phyloP scores from a whole-genome alignment of 2,113 vertebrate genomes.

The Dasyprocta punctata region DNA sequence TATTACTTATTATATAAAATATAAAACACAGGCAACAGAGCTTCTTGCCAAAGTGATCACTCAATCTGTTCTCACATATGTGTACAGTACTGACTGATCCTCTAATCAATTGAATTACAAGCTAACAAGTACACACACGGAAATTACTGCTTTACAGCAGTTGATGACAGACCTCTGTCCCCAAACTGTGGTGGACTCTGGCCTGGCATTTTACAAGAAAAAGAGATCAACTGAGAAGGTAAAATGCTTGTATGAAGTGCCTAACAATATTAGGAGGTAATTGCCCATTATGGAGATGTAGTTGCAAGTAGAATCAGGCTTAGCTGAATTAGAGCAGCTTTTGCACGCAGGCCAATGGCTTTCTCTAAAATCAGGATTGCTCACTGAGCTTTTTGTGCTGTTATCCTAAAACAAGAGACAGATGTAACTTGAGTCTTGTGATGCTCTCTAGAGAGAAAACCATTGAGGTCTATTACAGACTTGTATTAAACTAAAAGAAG shows the following conservation, averaged over 20 bases:
- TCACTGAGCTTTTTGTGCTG: background rate
- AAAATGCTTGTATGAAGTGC: background rate
- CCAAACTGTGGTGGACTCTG: background rate
- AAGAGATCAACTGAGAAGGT: background rate
- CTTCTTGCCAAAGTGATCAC: slow-evolving; percentile 21
- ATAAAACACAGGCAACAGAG: background rate
- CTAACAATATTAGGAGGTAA: background rate
- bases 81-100: background rate
- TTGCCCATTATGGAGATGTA: background rate
- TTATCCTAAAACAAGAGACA: background rate
- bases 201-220: background rate
- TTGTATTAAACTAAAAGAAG: slow-evolving; percentile 8
- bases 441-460: background rate
- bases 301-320: background rate
- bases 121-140: background rate
- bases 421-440: background rate
- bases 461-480: background rate
- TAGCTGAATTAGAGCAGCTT: background rate
- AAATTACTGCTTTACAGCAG: background rate
- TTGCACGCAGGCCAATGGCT: background rate
- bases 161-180: background rate
- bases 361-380: background rate
- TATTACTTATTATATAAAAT: background rate
- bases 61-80: background rate
- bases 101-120: background rate